Base-by-base conservation (phyloP, 2,797 vertebrate genomes). In the Xyrichtys novacula region DNA sequence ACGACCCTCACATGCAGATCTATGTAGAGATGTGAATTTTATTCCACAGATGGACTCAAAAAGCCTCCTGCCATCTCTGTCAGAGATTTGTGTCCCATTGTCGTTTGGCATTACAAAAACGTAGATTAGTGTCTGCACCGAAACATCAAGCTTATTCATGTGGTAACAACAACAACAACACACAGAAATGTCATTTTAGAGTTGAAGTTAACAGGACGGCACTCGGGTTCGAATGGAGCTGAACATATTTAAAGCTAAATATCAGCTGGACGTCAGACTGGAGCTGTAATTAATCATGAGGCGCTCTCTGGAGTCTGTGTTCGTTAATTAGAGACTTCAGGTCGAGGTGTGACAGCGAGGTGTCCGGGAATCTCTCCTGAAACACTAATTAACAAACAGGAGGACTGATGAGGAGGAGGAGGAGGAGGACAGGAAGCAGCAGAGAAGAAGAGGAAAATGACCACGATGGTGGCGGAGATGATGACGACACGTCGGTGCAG, bases 221-320 rank as follows among this genome's bases (percentile, higher is more conserved):
- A 28, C 36, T 44, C 44, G 26, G 44, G 15, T 29, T 22, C 28
- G 31, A 80, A 78, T 56, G 54, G 36, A 29, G 62, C 42, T 25
- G 42, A 68, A 59, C 25, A 28, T 53, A 34, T 9, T 61, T 50
- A 71, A 31, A 68, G 61, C 11, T 20, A 48, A 75, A 69, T 47
- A 65, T 65, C 62, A 73, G 56, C 55, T 12, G 55, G 43, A 34
- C 6, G 47, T 48, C 40, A 14, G 34, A 56, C 6, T 12, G 47
- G n/a, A 47, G 80, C 67, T 58, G 79, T 84, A 89, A 91, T 91
- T 89, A 89, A 91, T 91, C 85, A 88, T 67, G 42, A 78, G 63
- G 61, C 54, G 61, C 69, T 78, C 19, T 40, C 63, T 62, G 78
- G 72, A 39, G 64, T 61, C 57, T 66, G 78, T 76, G 80, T 76